Evolutionary conservation across 2,888 invertebrate genomes (phyloP).

Genomic region (Fragum sueziense): DNA sequence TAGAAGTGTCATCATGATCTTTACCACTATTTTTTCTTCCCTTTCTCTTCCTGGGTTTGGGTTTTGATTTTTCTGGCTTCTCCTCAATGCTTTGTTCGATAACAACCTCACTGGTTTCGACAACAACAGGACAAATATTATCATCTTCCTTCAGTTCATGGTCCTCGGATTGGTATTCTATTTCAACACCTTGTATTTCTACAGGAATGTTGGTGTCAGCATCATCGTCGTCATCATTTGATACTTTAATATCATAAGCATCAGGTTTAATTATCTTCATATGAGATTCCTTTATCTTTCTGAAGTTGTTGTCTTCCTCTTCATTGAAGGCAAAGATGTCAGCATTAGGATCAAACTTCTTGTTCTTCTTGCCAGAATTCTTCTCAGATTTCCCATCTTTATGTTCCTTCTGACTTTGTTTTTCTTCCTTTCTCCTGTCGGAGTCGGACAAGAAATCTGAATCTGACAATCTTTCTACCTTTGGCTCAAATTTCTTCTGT

Average conservation of each 20-base stretch:
- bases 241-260: constrained; percentile 36
- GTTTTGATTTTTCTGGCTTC: constrained; percentile 43
- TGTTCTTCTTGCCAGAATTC: constrained; percentile 31
- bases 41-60: constrained; percentile 48
- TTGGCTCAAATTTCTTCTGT: constrained; percentile 23
- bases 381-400: constrained; percentile 43
- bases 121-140: constrained; percentile 55
- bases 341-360: constrained; percentile 30
- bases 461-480: constrained; percentile 36
- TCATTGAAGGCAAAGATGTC: constrained; percentile 65
- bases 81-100: constrained; percentile 47
- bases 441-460: constrained; percentile 61
- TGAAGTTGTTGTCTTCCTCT: constrained; percentile 57
- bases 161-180: constrained; percentile 53
- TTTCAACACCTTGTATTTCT: constrained; percentile 54
- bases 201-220: constrained; percentile 42
- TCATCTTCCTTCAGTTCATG: constrained; percentile 56
- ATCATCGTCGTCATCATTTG: constrained; percentile 47
- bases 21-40: constrained; percentile 49
- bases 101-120: constrained; percentile 59
- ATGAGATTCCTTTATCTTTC: constrained; percentile 56
- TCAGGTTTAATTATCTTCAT: constrained; percentile 54
- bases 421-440: constrained; percentile 29
- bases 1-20: constrained; percentile 9
- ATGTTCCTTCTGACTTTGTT: constrained; percentile 48